Conservation (phyloP, 2,797 vertebrate species). For the Momotus momota region DNA sequence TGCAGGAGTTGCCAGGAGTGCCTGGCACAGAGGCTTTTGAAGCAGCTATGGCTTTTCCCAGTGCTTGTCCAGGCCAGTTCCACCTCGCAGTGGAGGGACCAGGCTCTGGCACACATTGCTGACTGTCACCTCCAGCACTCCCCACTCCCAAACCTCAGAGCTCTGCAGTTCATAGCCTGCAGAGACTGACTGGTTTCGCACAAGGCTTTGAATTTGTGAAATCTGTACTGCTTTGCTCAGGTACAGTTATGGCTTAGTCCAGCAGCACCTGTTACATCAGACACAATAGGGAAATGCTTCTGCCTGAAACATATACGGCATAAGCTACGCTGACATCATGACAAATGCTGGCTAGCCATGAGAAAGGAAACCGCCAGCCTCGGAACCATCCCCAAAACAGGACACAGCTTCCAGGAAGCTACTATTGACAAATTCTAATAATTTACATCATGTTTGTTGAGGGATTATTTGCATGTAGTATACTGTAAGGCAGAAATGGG, state of each 20-base stretch:
- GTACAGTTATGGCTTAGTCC: neutral
- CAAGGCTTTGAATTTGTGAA: neutral
- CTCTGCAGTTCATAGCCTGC: neutral
- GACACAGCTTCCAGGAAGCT: neutral
- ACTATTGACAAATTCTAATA: neutral
- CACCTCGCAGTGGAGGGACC: neutral
- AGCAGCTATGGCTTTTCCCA: neutral
- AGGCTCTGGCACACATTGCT: fast-evolving
- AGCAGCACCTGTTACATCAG: neutral
- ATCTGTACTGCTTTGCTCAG: neutral
- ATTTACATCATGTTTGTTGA: neutral
- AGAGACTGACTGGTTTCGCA: fast-evolving
- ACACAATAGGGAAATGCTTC: neutral
- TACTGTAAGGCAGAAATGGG: neutral
- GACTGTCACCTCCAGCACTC: fast-evolving
- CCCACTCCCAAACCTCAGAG: neutral
- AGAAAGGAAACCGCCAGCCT: neutral
- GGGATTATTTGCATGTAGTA: neutral
- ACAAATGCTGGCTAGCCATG: neutral
- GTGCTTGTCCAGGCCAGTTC: neutral
- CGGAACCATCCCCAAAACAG: neutral
- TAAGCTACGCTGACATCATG: neutral
- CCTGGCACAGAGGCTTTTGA: neutral
- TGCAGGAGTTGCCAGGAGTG: neutral
- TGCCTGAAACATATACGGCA: neutral